These are phyloP conservation scores for Oreochromis tanganicae DNA, from an alignment of 2,113 vertebrate species.

Conservation along the genomic window DNA sequence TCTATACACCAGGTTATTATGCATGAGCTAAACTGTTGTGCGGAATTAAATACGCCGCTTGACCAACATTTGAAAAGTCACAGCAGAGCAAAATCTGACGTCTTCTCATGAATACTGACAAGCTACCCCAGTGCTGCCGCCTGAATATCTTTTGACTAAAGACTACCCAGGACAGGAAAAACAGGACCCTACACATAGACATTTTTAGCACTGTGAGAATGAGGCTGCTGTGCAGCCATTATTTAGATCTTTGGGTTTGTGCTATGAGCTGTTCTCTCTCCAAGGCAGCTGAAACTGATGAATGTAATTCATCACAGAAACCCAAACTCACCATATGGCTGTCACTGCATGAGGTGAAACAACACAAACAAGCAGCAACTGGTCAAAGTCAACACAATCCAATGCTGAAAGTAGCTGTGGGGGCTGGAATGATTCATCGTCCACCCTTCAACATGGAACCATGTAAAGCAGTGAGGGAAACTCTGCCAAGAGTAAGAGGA, in stretches of 20 bases:
- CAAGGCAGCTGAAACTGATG: neutral
- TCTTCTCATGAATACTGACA: conserved; percentile 10
- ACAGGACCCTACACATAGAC: neutral
- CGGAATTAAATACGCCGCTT: neutral
- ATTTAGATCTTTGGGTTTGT: neutral
- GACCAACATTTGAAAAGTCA: conserved; percentile 7
- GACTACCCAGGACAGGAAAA: neutral
- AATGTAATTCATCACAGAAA: conserved; percentile 2
- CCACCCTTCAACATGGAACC: neutral
- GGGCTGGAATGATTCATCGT: neutral
- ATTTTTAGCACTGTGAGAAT: neutral
- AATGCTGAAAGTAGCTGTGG: neutral
- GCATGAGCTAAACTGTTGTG: neutral
- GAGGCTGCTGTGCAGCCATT: neutral
- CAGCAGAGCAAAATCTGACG: neutral
- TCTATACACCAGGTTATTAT: neutral
- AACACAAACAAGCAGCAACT: conserved; percentile 27
- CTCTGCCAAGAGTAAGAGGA: neutral
- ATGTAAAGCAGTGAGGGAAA: neutral
- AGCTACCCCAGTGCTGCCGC: neutral
- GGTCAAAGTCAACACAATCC: neutral
- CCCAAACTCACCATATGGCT: conserved; percentile 18
- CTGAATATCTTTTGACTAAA: neutral
- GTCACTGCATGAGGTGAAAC: neutral
- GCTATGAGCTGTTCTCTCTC: neutral